Evolutionary conservation across 2,113 vertebrate genomes (phyloP).

Genomic region (Meriones unguiculatus): DNA sequence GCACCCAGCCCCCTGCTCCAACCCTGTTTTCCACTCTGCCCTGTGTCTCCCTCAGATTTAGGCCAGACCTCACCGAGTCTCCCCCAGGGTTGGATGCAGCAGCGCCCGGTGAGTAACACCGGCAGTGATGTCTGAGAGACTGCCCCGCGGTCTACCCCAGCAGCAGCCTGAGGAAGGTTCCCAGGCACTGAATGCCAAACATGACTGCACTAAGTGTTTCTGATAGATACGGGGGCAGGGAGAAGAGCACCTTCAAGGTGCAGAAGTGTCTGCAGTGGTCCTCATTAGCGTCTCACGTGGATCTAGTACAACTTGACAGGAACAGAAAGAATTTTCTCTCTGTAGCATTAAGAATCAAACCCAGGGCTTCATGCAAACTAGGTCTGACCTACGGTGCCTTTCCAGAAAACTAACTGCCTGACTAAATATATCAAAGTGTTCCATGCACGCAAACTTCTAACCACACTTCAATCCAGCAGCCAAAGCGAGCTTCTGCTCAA

Average conservation of each 20-base stretch:
- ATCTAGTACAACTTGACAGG: background rate
- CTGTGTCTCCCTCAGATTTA: slow-evolving; percentile 50
- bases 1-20: background rate
- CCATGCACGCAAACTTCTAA: background rate
- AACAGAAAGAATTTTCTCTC: background rate
- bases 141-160: background rate
- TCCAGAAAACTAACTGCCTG: background rate
- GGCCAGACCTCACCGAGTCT: background rate
- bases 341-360: background rate
- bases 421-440: background rate
- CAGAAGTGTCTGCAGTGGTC: background rate
- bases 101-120: slow-evolving; percentile 39
- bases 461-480: background rate
- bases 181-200: background rate
- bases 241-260: background rate
- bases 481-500: background rate
- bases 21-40: background rate
- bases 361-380: background rate
- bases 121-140: background rate
- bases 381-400: background rate
- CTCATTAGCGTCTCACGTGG: background rate
- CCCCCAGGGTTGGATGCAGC: background rate
- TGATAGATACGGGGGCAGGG: background rate
- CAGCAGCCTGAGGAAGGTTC: background rate
- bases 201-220: background rate